Conservation (phyloP, 2,113 vertebrate species). For the Artemisiospiza belli region DNA sequence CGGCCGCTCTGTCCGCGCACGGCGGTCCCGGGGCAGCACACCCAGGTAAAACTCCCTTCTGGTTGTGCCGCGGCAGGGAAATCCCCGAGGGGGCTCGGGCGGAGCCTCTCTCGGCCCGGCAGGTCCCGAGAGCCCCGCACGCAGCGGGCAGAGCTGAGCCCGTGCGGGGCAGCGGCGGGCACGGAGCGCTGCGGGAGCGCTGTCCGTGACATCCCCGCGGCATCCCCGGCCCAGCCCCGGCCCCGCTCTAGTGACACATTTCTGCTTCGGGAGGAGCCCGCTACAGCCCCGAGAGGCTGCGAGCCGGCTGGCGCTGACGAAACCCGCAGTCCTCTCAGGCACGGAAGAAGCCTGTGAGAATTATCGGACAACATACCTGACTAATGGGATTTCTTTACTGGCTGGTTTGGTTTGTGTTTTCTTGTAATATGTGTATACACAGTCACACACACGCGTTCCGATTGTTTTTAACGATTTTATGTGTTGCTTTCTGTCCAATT, state of each 20-base stretch:
- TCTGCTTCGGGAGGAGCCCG: background rate
- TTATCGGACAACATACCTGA: background rate
- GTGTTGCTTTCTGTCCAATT: background rate
- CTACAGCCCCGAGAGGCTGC: background rate
- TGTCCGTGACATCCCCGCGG: too few species aligned
- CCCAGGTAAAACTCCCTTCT: accelerated
- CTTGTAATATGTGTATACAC: background rate
- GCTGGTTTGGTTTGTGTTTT: background rate
- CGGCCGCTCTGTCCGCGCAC: background rate
- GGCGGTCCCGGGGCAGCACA: background rate
- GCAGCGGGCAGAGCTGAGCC: background rate
- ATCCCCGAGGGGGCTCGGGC: background rate
- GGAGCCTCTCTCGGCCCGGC: background rate
- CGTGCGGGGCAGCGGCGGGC: background rate
- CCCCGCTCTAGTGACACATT: accelerated
- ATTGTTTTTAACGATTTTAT: background rate
- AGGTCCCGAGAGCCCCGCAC: background rate
- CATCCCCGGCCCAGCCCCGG: accelerated
- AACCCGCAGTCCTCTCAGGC: background rate
- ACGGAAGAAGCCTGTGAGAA: background rate
- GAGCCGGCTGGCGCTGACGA: background rate
- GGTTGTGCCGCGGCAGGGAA: too few species aligned
- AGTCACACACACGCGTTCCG: too few species aligned
- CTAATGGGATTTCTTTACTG: too few species aligned
- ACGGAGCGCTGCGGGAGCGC: accelerated